A percentile compares a stretch with the other conserved stretches of the same genome.
Conservation (phyloP, 1,140 invertebrate genomes). For the Oryzaephilus surinamensis region DNA sequence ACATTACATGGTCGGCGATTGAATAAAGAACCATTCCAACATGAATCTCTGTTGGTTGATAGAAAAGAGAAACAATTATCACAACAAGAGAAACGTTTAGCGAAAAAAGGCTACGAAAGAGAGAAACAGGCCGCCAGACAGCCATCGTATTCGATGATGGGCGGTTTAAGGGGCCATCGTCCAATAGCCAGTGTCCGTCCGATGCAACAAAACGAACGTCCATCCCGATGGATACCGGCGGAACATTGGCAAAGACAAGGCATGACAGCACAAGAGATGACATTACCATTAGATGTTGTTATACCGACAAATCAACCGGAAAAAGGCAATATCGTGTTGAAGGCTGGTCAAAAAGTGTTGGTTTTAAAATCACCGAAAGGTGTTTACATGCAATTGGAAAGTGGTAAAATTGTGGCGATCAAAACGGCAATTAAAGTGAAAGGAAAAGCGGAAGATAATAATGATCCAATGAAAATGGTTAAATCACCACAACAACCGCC, state of each 20-base stretch:
- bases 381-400: slow-evolving; percentile 89
- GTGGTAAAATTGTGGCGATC: slow-evolving; percentile 95
- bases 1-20: slow-evolving; percentile 57
- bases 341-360: slow-evolving; percentile 86
- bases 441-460: slow-evolving; percentile 46
- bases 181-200: slow-evolving; percentile 46
- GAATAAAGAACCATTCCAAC: slow-evolving; percentile 87
- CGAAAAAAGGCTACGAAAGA: slow-evolving; percentile 85
- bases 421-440: slow-evolving; percentile 62
- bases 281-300: slow-evolving; percentile 82
- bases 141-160: slow-evolving; percentile 45
- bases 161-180: slow-evolving; percentile 43
- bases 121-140: slow-evolving; percentile 79
- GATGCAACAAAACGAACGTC: slow-evolving; percentile 34
- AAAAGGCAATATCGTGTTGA: slow-evolving; percentile 74
- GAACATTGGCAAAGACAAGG: slow-evolving; percentile 85
- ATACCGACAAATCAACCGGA: slow-evolving; percentile 86
- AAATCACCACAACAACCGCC: slow-evolving; percentile 7
- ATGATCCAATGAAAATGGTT: slow-evolving; percentile 15
- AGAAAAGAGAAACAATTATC: slow-evolving; percentile 92
- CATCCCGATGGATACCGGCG: slow-evolving; percentile 61
- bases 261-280: slow-evolving; percentile 90
- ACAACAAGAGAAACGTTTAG: slow-evolving; percentile 86
- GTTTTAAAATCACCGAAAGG: slow-evolving; percentile 90
- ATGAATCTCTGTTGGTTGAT: slow-evolving; percentile 92